phyloP scores from a whole-genome alignment of 2,888 invertebrate species.

The Melanargia galathea region DNA sequence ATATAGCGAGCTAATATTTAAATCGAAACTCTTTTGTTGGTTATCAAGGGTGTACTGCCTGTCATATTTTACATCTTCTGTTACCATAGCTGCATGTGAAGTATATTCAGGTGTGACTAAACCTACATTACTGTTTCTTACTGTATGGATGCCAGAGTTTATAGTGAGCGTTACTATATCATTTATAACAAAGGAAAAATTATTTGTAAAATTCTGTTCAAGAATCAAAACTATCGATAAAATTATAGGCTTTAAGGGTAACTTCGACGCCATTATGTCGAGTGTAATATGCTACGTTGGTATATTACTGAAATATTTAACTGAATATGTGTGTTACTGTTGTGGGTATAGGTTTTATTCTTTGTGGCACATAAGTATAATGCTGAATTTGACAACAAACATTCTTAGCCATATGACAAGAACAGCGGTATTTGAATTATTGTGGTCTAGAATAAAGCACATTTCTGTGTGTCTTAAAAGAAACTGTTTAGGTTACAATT shows the following conservation, averaged over 20 bases:
- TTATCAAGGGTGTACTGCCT: constrained; percentile 19
- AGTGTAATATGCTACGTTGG: constrained; percentile 1
- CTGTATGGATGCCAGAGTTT: constrained; percentile 19
- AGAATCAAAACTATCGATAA: constrained; percentile 26
- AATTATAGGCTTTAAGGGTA: constrained; percentile 19
- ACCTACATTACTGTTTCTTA: constrained; percentile 13
- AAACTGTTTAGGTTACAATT: constrained; percentile 1
- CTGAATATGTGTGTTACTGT: constrained; percentile 13
- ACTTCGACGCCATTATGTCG: constrained; percentile 6
- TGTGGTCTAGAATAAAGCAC: constrained; percentile 24
- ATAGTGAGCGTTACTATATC: constrained; percentile 20
- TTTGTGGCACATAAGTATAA: background rate
- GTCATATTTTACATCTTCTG: constrained; percentile 9
- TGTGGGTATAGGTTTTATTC: constrained; percentile 3
- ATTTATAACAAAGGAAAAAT: constrained; percentile 2
- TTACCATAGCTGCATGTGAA: background rate
- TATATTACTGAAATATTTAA: constrained; percentile 1
- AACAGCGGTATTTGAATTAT: constrained; percentile 22
- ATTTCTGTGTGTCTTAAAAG: background rate
- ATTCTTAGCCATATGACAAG: constrained; percentile 19
- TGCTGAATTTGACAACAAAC: constrained; percentile 17
- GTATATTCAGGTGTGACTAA: constrained; percentile 8
- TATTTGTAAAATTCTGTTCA: constrained; percentile 20
- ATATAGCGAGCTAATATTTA: constrained; percentile 12
- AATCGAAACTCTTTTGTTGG: constrained; percentile 16